These are phyloP conservation scores for Automeris io DNA, from an alignment of 2,888 invertebrate genomes.

Conservation along the genomic window DNA sequence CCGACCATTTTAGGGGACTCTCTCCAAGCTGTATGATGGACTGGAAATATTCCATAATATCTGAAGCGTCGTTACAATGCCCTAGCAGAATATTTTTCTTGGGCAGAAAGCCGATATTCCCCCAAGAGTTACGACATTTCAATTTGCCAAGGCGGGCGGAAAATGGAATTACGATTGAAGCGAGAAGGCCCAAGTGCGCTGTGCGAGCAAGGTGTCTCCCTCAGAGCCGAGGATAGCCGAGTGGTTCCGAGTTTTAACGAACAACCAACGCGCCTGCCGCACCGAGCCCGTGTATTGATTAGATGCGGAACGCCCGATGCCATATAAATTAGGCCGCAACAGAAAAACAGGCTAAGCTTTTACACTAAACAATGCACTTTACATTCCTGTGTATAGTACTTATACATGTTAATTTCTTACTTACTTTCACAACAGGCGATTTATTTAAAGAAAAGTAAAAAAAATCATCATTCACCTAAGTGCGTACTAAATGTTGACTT, in stretches of 20 bases:
- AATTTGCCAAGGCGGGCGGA: conserved; percentile 79
- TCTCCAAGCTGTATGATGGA: conserved; percentile 60
- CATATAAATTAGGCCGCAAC: conserved; percentile 74
- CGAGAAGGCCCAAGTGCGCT: conserved; percentile 60
- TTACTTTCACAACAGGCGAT: too few species aligned
- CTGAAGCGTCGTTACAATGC: conserved; percentile 69
- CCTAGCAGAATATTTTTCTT: conserved; percentile 74
- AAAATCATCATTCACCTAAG: too few species aligned
- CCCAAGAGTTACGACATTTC: conserved; percentile 78
- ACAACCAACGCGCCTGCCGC: conserved; percentile 53
- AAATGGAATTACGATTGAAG: conserved; percentile 78
- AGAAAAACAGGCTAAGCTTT: conserved; percentile 59
- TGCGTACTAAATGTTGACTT: too few species aligned
- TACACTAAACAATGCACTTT: conserved; percentile 20
- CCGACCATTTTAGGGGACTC: conserved; percentile 55
- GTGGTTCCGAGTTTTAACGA: conserved; percentile 44
- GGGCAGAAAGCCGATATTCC: conserved; percentile 77
- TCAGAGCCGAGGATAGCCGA: conserved; percentile 46
- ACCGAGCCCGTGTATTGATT: conserved; percentile 72
- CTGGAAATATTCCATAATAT: conserved; percentile 73
- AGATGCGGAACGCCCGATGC: conserved; percentile 76
- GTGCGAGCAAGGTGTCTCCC: conserved; percentile 42
- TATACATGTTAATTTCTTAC: too few species aligned
- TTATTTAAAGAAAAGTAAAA: too few species aligned
- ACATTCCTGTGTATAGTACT: too few species aligned